Base-by-base conservation (phyloP, 2,797 vertebrate genomes). In the Pitangus sulphuratus region DNA sequence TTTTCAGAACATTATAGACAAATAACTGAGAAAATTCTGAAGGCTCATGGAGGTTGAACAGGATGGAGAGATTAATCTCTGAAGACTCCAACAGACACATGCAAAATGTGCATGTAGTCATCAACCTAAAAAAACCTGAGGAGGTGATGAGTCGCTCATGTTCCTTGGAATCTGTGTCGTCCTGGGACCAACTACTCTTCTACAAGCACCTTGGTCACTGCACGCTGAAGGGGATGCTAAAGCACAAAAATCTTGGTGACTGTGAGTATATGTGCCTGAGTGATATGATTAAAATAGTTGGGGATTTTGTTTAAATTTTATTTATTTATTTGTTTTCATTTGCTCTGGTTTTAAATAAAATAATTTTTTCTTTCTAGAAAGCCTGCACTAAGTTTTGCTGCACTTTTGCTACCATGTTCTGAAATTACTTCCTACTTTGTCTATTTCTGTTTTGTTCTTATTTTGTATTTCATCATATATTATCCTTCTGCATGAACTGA, bases 151-250 rank as follows among this genome's bases (percentile, higher is more conserved):
- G 11, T 20, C 33, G 4, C 12, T 58, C 10, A 7, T 40, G 7
- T 35, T 77, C n/a, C 21, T 54, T 54, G 12, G 37, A 84, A 70
- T 31, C 8, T 44, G 0, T 13, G 15, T 57, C 12, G 17, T 65
- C 7, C 31, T 56, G 9, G 1, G 2, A 12, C 4, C 9, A 42
- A 1, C 9, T 17, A 30, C 6, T 54, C 7, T 21, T 62, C 11
- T 48, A 42, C 15, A 31, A 40, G 5, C 30, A 42, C 2, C 3
- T 70, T 50, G 13, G 15, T 54, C 12, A 54, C 8, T 71, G 14
- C 12, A 30, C 14, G 8, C 17, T 44, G 26, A 53, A 81, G 16
- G 37, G 9, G 17, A 48, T 72, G 21, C 7, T 62, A 33, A 62
- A 33, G 18, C n/a, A 31, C 6, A 53, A 60, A 93, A 24, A 2